Conservation (phyloP, 2,888 invertebrate genomes). For the Temnothorax rugatulus region DNA sequence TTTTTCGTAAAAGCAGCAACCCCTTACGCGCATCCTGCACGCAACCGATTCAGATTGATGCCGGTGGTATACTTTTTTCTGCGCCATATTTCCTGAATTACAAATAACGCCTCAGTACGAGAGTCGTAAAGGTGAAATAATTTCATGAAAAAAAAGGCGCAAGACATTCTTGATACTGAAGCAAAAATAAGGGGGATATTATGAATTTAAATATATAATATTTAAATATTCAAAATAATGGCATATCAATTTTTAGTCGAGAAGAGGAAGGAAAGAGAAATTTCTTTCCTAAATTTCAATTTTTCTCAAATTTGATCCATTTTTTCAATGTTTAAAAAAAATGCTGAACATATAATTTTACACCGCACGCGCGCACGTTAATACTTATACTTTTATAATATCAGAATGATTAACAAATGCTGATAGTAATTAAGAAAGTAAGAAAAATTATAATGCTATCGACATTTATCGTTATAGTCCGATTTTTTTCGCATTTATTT, state of each 20-base stretch:
- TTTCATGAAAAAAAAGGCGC: background rate
- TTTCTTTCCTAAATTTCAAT: background rate
- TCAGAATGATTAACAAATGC: background rate
- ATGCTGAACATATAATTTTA: background rate
- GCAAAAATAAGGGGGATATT: background rate
- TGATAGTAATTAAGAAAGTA: background rate
- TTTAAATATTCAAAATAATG: background rate
- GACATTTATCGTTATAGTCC: background rate
- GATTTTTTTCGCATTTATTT: constrained; percentile 5
- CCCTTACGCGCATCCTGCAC: constrained; percentile 56
- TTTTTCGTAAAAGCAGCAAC: constrained; percentile 58
- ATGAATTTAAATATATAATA: background rate
- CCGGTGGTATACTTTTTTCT: constrained; percentile 16
- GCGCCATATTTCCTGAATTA: constrained; percentile 46
- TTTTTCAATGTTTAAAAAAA: background rate
- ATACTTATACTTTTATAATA: background rate
- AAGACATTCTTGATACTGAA: background rate
- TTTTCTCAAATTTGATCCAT: background rate
- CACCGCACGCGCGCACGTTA: background rate
- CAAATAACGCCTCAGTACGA: constrained; percentile 32
- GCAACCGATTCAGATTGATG: constrained; percentile 55
- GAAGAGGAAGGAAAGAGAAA: background rate
- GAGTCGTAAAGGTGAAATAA: background rate
- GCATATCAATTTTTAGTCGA: background rate
- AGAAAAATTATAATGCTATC: background rate